These are phyloP conservation scores for Hyposoter dolosus DNA, from an alignment of 2,888 invertebrate genomes.

Conservation along the genomic window DNA sequence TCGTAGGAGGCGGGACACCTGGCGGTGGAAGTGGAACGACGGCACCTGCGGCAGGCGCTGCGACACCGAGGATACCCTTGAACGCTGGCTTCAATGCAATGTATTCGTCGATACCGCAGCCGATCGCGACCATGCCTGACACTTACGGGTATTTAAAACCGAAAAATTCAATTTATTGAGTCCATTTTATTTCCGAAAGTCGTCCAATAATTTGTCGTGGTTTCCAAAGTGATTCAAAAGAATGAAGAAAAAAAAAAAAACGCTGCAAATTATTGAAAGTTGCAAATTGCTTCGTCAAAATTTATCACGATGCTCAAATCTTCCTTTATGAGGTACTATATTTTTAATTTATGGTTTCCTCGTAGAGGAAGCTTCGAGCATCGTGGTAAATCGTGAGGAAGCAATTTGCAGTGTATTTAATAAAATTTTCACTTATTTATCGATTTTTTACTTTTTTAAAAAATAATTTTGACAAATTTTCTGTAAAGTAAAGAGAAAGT, in stretches of 20 bases:
- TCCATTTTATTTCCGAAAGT: not conserved
- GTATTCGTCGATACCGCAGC: conserved; percentile 98
- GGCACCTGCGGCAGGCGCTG: conserved; percentile 86
- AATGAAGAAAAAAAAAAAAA: conserved; percentile 3
- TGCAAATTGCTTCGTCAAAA: too few species aligned
- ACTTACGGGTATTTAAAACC: conserved; percentile 89
- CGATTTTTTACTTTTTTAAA: too few species aligned
- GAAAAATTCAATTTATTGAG: not conserved
- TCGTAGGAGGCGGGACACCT: conserved; percentile 81
- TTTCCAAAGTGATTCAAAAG: not conserved
- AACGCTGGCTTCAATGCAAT: conserved; percentile 97
- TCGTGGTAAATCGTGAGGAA: too few species aligned
- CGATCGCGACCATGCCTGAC: conserved; percentile 96
- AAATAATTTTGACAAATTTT: too few species aligned
- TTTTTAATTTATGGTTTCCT: too few species aligned
- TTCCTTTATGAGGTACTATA: too few species aligned
- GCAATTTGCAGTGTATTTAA: too few species aligned
- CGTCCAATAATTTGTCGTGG: not conserved
- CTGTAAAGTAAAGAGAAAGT: too few species aligned
- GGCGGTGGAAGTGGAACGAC: conserved; percentile 85
- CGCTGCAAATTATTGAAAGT: too few species aligned
- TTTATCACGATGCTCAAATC: too few species aligned
- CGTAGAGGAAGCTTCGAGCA: too few species aligned
- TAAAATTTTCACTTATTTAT: too few species aligned
- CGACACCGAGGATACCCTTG: conserved; percentile 88